Base-by-base conservation (phyloP, 2,797 vertebrate species). In the Bovichtus variegatus region DNA sequence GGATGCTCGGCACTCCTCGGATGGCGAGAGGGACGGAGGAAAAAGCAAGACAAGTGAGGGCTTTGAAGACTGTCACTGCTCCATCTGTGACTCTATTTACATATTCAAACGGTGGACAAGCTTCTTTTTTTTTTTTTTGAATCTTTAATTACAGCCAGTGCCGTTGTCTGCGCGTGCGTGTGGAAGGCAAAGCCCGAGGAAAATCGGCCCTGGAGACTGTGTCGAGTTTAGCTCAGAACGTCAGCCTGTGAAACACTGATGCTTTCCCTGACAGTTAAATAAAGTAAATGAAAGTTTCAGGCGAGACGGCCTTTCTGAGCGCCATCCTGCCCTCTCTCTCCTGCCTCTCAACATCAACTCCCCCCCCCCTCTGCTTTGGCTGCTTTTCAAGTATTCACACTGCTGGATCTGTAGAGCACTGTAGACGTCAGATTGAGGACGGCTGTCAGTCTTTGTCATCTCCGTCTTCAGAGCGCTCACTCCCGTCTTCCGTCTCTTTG, bases 401-500 rank as follows among this genome's bases (percentile, higher is more conserved):
- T 11, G 57, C 60, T 62, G 60, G 47, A 59, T 81, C 51, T 51
- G 66, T 54, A 49, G 21, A 69, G 77, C 55, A 51, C 74, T 54
- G 44, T 64, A 60, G 59, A 83, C 71, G 86, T 89, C 88, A 87
- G 67, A 76, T 18, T 12, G 68, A 80, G 62, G 86, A 86, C 11
- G 19, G 71, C 88, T 87, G 91, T 89, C 90, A 85, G 76, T 89
- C 87, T 88, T 21, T 50, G 43, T 63, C 74, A 76, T 79, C 50
- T 40, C 27, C 2, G 60, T 75, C 82, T 74, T 49, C 46, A 21
- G 44, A 51, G 71, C 71, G 66, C 54, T 83, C 31, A 18, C 25
- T 76, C 83, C 77, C 9, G 5, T 75, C 74, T 78, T 62, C 61
- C 11, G 44, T 76, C 81, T 75, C 51, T 55, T 61, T 67, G 34